phyloP scores from a whole-genome alignment of 1,140 invertebrate genomes.

The Dendrolimus punctatus region DNA sequence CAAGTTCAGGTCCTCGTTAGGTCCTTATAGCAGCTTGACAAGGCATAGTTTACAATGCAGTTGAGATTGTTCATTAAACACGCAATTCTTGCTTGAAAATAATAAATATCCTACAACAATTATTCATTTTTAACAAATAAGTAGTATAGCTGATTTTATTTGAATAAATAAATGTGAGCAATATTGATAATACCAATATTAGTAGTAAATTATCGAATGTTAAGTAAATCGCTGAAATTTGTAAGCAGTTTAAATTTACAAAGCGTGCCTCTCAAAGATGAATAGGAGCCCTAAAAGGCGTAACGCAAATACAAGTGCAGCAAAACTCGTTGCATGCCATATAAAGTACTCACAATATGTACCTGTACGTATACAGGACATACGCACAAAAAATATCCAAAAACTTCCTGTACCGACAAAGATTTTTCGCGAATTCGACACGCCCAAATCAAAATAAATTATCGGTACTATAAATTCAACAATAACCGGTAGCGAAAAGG shows the following conservation, averaged over 20 bases:
- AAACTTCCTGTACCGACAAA: constrained; percentile 61
- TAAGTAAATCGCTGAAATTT: constrained; percentile 7
- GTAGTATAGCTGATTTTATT: too few species aligned
- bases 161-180: too few species aligned
- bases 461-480: constrained; percentile 39
- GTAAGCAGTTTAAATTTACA: constrained; percentile 18
- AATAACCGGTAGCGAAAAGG: constrained; percentile 3
- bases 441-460: constrained; percentile 71
- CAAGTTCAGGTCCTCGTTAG: too few species aligned
- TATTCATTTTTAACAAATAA: too few species aligned
- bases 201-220: too few species aligned
- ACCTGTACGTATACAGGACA: constrained; percentile 38
- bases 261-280: constrained; percentile 19
- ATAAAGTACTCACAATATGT: constrained; percentile 30
- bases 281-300: constrained; percentile 31
- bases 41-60: too few species aligned
- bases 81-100: too few species aligned
- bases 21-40: too few species aligned
- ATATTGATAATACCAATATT: too few species aligned
- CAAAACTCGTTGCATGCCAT: constrained; percentile 22
- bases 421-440: constrained; percentile 47
- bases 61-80: too few species aligned
- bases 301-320: constrained; percentile 63
- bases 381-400: constrained; percentile 18
- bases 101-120: too few species aligned